Percentiles rank a stretch among this genome's conserved stretches.
Conservation (phyloP, 2,888 invertebrate species). For the Mimumesa dahlbomi region DNA sequence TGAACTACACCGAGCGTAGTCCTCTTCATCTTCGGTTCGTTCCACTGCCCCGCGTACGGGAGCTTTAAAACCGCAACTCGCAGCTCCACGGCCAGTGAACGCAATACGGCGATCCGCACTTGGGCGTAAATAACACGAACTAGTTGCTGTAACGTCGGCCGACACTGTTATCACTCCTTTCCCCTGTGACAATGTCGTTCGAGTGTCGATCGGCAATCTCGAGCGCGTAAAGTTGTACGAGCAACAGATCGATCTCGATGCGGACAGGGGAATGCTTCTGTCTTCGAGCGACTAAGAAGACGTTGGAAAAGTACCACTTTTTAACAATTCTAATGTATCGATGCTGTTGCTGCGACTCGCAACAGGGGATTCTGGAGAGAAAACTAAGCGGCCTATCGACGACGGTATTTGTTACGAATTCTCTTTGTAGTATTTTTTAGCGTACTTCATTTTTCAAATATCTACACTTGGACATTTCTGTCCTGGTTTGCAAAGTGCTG, state of each 20-base stretch:
- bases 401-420: too few relatives aligned
- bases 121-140: slow-evolving; percentile 32
- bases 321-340: too few relatives aligned
- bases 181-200: not conserved
- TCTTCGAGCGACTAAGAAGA: too few relatives aligned
- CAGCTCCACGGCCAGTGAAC: slow-evolving; percentile 29
- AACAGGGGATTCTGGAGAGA: too few relatives aligned
- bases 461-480: too few relatives aligned
- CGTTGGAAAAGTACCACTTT: too few relatives aligned
- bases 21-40: slow-evolving; percentile 31
- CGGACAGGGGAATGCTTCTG: not conserved
- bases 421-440: too few relatives aligned
- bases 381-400: too few relatives aligned
- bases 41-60: not conserved
- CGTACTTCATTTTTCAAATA: too few relatives aligned
- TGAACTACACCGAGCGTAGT: slow-evolving; percentile 6
- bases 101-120: slow-evolving; percentile 21
- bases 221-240: slow-evolving; percentile 5
- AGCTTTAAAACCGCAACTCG: slow-evolving; percentile 41
- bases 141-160: not conserved
- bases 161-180: not conserved
- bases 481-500: too few relatives aligned
- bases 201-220: slow-evolving; percentile 20
- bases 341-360: too few relatives aligned
- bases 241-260: slow-evolving; percentile 8